These are phyloP conservation scores for Halictus ligatus DNA, from an alignment of 2,888 invertebrate genomes.

Conservation along the genomic window DNA sequence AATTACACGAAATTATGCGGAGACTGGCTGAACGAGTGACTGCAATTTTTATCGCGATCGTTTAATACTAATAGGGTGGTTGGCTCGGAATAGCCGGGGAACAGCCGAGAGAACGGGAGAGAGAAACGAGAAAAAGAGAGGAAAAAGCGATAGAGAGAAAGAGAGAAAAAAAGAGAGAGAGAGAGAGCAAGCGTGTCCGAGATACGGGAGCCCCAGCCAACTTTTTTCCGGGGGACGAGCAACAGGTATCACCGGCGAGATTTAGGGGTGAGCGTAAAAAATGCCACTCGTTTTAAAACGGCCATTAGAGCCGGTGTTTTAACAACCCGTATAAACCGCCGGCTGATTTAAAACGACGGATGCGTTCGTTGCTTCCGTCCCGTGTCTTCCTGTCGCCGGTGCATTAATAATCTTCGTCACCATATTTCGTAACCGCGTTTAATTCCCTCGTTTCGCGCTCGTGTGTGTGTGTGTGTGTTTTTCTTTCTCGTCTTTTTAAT, in stretches of 20 bases:
- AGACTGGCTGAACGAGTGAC: background rate
- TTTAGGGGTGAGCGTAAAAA: constrained; percentile 62
- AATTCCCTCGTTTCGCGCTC: background rate
- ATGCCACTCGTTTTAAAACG: constrained; percentile 62
- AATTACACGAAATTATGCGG: constrained; percentile 13
- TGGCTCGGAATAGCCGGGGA: background rate
- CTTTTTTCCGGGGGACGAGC: constrained; percentile 59
- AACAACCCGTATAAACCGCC: constrained; percentile 43
- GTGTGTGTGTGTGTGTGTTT: background rate
- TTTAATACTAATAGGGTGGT: constrained; percentile 16
- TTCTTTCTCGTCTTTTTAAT: background rate
- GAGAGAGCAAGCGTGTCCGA: constrained; percentile 10
- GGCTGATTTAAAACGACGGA: constrained; percentile 47
- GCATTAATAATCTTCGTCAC: constrained; percentile 19
- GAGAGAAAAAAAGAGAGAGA: background rate
- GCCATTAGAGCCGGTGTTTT: constrained; percentile 49
- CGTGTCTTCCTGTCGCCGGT: constrained; percentile 3
- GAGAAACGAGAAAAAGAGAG: background rate
- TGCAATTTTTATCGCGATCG: constrained; percentile 19
- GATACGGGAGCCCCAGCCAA: constrained; percentile 38
- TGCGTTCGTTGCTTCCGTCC: constrained; percentile 2
- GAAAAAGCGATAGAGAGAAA: background rate
- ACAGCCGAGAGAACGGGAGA: background rate
- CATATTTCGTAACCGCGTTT: background rate
- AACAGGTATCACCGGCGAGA: constrained; percentile 69